Evolutionary conservation across 2,113 vertebrate species (phyloP), one percentile per base, ranked within the genome.

Genomic region (Zosterops pallidus): DNA sequence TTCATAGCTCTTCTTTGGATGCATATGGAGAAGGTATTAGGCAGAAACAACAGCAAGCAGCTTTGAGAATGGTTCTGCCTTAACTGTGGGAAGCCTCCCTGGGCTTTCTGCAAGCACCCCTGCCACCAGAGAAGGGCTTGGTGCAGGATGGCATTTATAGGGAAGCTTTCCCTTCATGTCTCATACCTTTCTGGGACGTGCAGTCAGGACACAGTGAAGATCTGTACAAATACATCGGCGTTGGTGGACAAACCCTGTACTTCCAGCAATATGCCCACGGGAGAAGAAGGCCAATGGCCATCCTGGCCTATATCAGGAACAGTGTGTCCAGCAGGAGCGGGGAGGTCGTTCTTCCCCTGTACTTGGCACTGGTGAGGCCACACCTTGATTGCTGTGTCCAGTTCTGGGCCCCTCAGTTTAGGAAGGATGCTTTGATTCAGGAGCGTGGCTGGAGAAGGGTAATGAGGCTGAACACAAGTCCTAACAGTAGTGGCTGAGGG

Each of bases 201-300:
- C 18, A 62, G 65, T 7, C 55, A 41, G 56, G 59, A 42, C 22
- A 42, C 31, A 47, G 23, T 7, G 18, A 18, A 21, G 13, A 22
- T 29, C 80, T 35, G 33, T 20, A 20, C 0, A 0, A 44, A 26
- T 35, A 41, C 3, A 1, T 7, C 11, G 12, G 46, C 0, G 0
- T 5, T 49, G 47, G 7, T 9, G n/a, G n/a, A 39, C 49, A 8
- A 39, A 37, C 25, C 7, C 6, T 5, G 21, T 37, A 50, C 53
- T 65, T 35, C 23, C 77, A 69, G 35, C 39, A 39, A 3, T 18
- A 26, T 33, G 14, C 33, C 46, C 14, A 55, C 0, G 0, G 49
- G n/a, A 28, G 33, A 55, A 72, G 47, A 11, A 22, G 22, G n/a
- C 22, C 26, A 52, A 1, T 37, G 18, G 47, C 31, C 63, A 53